Evolutionary conservation across 2,797 vertebrate genomes (phyloP).

Genomic region (Catamblyrhynchus diadema): DNA sequence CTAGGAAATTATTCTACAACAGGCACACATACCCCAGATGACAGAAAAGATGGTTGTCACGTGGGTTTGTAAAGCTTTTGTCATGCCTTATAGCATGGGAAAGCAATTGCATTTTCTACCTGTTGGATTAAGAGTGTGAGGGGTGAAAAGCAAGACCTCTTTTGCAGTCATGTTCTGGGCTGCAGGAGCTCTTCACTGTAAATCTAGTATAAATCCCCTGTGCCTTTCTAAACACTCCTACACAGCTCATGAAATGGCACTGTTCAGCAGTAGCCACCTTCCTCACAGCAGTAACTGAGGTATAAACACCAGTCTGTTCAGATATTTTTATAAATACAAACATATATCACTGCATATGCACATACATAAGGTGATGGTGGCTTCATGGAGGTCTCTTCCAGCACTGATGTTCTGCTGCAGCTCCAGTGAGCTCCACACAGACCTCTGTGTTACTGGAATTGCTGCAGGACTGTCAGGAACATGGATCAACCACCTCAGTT

Average conservation of each 20-base stretch:
- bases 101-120: not conserved
- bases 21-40: not conserved
- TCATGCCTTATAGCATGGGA: not conserved
- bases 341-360: not conserved
- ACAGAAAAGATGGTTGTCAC: not conserved
- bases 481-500: not conserved
- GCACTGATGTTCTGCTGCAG: not conserved
- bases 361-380: not conserved
- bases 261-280: not conserved
- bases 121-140: not conserved
- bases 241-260: not conserved
- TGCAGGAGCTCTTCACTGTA: not conserved
- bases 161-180: not conserved
- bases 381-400: rapidly evolving
- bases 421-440: not conserved
- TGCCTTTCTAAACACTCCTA: not conserved
- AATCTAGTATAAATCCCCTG: not conserved
- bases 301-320: not conserved
- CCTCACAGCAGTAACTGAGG: not conserved
- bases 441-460: not conserved
- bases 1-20: not conserved
- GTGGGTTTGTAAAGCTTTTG: not conserved
- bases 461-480: not conserved
- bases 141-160: not conserved
- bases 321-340: not conserved